phyloP scores from a whole-genome alignment of 2,888 invertebrate genomes.

The Sphaeridia pumilis region DNA sequence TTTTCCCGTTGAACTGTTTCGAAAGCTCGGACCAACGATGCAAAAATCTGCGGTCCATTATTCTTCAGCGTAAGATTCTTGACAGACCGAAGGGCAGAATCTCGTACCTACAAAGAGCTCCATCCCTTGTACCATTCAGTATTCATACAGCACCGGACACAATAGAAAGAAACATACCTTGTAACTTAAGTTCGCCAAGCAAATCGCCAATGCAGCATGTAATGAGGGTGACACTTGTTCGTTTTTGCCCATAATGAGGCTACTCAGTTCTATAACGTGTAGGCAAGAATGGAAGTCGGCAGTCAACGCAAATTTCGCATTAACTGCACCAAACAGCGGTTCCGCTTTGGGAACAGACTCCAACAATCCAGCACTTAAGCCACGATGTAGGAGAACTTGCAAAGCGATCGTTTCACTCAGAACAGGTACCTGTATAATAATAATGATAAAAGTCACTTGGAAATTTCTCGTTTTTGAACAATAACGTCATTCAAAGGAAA shows the following conservation, averaged over 20 bases:
- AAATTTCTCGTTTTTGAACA: neutral
- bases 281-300: slow-evolving; percentile 9
- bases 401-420: slow-evolving; percentile 18
- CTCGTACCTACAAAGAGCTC: neutral
- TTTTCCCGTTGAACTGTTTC: neutral
- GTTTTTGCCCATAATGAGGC: slow-evolving; percentile 1
- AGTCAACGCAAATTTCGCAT: slow-evolving; percentile 23
- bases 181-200: slow-evolving; percentile 14
- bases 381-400: slow-evolving; percentile 8
- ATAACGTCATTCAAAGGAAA: neutral
- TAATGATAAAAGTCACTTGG: too few species aligned
- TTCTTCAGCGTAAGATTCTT: too few species aligned
- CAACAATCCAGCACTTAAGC: neutral
- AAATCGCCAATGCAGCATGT: slow-evolving; percentile 5
- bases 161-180: slow-evolving; percentile 15
- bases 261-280: slow-evolving; percentile 15
- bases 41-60: too few species aligned
- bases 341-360: slow-evolving; percentile 8
- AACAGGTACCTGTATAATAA: slow-evolving; percentile 10
- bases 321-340: slow-evolving; percentile 13
- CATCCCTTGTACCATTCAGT: too few species aligned
- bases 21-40: neutral
- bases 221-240: neutral
- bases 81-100: neutral
- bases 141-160: too few species aligned